A percentile compares a stretch with the other conserved stretches of the same genome.
Conservation (phyloP, 2,797 vertebrate species). For the Micrastur ruficollis region DNA sequence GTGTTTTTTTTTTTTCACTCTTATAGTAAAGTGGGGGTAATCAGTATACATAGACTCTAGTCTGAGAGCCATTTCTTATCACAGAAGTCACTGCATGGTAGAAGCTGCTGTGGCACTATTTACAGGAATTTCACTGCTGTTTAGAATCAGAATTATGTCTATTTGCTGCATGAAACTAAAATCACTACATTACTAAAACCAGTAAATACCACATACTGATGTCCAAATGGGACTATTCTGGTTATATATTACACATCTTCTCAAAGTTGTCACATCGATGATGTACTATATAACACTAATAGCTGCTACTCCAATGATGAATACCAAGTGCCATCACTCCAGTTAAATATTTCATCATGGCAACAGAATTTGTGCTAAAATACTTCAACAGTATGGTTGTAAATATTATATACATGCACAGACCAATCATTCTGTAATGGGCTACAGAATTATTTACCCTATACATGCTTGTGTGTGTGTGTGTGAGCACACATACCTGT, state of each 20-base stretch:
- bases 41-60: not conserved
- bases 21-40: not conserved
- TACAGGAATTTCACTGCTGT: slow-evolving; percentile 6
- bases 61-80: slow-evolving; percentile 19
- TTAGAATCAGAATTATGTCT: slow-evolving; percentile 40
- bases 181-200: slow-evolving; percentile 57
- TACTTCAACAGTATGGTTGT: slow-evolving; percentile 24
- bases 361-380: slow-evolving; percentile 8
- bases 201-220: slow-evolving; percentile 53
- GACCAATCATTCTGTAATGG: not conserved
- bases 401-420: slow-evolving; percentile 26
- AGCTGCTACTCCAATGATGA: slow-evolving; percentile 66
- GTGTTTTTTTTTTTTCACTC: not conserved
- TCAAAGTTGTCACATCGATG: slow-evolving; percentile 53
- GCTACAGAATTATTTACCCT: not conserved
- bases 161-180: slow-evolving; percentile 49
- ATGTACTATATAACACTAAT: slow-evolving; percentile 62
- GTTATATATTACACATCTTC: slow-evolving; percentile 63
- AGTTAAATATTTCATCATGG: slow-evolving; percentile 55
- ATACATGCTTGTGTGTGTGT: not conserved
- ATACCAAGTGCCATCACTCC: slow-evolving; percentile 43
- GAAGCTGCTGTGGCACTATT: slow-evolving; percentile 2
- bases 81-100: not conserved
- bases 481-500: not conserved
- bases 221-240: slow-evolving; percentile 33